Evolutionary conservation across 2,113 vertebrate genomes (phyloP).

Genomic region (Psephotus haematonotus): DNA sequence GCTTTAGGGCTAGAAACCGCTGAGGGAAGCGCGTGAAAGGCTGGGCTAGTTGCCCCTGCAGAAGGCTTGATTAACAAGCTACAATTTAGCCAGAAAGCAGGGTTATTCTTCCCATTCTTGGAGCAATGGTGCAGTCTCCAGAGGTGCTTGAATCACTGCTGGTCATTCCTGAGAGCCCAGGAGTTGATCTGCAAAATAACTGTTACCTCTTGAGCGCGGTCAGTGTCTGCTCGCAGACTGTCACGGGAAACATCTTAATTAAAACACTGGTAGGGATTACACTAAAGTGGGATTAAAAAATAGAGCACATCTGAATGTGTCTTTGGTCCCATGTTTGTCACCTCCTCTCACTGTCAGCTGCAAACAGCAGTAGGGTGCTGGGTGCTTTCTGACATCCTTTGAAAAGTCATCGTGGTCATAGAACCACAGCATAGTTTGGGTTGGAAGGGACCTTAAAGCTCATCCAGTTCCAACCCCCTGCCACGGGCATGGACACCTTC

Average conservation of each 20-base stretch:
- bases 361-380: not conserved
- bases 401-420: not conserved
- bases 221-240: not conserved
- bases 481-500: no score
- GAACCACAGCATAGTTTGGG: not conserved
- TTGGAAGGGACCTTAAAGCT: no score
- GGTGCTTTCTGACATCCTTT: not conserved
- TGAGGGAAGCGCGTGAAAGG: not conserved
- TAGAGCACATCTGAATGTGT: not conserved
- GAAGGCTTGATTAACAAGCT: not conserved
- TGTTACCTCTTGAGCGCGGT: not conserved
- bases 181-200: not conserved
- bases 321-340: not conserved
- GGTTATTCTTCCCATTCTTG: not conserved
- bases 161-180: not conserved
- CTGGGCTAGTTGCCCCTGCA: not conserved
- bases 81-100: not conserved
- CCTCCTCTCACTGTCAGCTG: not conserved
- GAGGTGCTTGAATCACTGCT: not conserved
- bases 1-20: not conserved
- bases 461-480: no score
- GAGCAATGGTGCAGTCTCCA: not conserved
- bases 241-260: not conserved
- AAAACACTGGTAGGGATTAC: not conserved
- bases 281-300: not conserved